Evolutionary conservation across 1,140 invertebrate genomes (phyloP), one percentile per base, ranked within the genome.

Genomic region (Pachypsylla venusta): DNA sequence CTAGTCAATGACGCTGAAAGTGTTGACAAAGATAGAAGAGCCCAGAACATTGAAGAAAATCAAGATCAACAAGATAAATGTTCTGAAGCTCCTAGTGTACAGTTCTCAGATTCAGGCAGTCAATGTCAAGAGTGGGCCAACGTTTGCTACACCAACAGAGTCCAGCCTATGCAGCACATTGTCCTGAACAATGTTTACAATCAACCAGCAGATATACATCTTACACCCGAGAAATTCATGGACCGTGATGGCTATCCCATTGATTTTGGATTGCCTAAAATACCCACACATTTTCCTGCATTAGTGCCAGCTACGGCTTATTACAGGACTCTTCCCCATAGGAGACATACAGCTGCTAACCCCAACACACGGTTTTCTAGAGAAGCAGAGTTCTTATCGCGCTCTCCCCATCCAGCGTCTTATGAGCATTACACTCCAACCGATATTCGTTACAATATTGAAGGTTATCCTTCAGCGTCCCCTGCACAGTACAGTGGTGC

Each of bases 251-350:
- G 83, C 0, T 88, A 86, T 68, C 84, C 84, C 0, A 74, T 84
- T 16, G 86, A 90, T 64, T 89, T 85, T 62, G 87, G 85, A 55
- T 70, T 87, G 13, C 85, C 83, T 1, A 85, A 84, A 66, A 73
- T 84, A 25, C 72, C 76, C 24, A 39, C 71, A 58, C 72, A 76
- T 63, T 73, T 74, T 58, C 27, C 66, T 55, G 24, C 66, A 26
- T 57, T 64, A 70, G 65, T 76, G 60, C 68, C 72, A 62, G 67
- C 74, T 64, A 71, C 68, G 28, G 68, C 68, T 35, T 83, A 80
- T 65, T 84, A 84, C 69, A 75, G 81, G 62, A 85, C 82, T 0
- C 70, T 85, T 40, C 82, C 83, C 0, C 81, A 84, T 62, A 84
- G 60, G 69, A 77, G 53, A 0, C 60, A 65, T 70, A 79, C 79